These are phyloP conservation scores for Cabera pusaria DNA, from an alignment of 2,888 invertebrate species.

Conservation along the genomic window DNA sequence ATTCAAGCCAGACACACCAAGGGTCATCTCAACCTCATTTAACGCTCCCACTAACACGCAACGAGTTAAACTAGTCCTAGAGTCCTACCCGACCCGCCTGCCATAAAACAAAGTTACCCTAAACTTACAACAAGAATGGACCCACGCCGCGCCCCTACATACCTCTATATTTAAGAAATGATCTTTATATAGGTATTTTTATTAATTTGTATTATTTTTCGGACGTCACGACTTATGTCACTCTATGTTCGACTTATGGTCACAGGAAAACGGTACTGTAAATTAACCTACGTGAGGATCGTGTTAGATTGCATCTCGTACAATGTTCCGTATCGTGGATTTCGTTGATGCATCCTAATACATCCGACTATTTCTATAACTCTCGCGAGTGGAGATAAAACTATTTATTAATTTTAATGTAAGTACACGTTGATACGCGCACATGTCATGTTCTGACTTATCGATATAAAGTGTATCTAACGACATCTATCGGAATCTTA, in stretches of 20 bases:
- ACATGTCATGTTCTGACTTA: no score
- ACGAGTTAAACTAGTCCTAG: no score
- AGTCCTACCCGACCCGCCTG: slow-evolving; percentile 17
- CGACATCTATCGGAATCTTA: slow-evolving; percentile 5
- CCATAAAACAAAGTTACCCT: slow-evolving; percentile 46
- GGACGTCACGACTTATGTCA: slow-evolving; percentile 75
- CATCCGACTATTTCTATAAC: slow-evolving; percentile 48
- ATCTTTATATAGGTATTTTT: slow-evolving; percentile 66
- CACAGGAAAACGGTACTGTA: slow-evolving; percentile 64
- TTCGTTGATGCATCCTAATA: slow-evolving; percentile 28
- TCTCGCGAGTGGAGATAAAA: slow-evolving; percentile 50
- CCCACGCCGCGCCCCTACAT: slow-evolving; percentile 61
- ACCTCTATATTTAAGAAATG: slow-evolving; percentile 66
- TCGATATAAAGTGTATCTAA: slow-evolving; percentile 2
- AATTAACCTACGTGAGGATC: slow-evolving; percentile 53
- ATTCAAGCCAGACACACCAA: no score
- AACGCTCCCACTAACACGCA: no score
- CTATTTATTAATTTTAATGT: slow-evolving; percentile 38
- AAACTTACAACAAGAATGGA: slow-evolving; percentile 48
- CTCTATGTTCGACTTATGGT: slow-evolving; percentile 55
- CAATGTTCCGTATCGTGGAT: slow-evolving; percentile 10
- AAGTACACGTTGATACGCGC: no score
- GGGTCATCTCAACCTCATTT: no score
- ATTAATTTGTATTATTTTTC: slow-evolving; percentile 45
- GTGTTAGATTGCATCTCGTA: slow-evolving; percentile 45